Percentiles rank a stretch among this genome's conserved stretches.
phyloP scores from a whole-genome alignment of 2,113 vertebrate species.

The Mormyrus iriodes region DNA sequence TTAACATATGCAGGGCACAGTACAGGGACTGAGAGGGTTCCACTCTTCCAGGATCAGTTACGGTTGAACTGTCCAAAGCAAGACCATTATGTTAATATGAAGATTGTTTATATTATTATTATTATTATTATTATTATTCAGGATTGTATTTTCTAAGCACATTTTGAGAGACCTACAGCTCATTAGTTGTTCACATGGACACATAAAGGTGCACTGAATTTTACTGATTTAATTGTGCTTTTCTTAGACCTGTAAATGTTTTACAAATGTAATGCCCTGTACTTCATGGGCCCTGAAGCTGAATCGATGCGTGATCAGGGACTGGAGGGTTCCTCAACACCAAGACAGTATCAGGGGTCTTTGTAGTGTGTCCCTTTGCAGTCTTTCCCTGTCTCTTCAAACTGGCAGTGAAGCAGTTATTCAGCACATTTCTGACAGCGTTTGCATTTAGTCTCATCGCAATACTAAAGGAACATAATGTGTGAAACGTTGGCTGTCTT shows the following conservation, averaged over 20 bases:
- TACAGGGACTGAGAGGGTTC: neutral
- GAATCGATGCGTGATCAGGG: neutral
- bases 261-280: neutral
- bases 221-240: neutral
- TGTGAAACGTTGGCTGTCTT: neutral
- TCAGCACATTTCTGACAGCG: neutral
- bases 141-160: neutral
- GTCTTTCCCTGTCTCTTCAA: neutral
- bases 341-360: neutral
- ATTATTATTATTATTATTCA: neutral
- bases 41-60: neutral
- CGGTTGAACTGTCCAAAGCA: neutral
- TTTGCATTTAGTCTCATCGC: neutral
- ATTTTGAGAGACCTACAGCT: neutral
- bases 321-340: neutral
- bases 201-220: neutral
- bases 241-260: neutral
- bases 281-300: neutral
- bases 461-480: neutral
- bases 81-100: neutral
- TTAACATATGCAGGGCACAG: constrained; percentile 13
- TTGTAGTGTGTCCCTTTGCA: neutral
- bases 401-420: neutral
- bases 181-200: neutral
- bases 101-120: neutral